phyloP scores from a whole-genome alignment of 2,113 vertebrate genomes.

The Xyliphius kryptos region DNA sequence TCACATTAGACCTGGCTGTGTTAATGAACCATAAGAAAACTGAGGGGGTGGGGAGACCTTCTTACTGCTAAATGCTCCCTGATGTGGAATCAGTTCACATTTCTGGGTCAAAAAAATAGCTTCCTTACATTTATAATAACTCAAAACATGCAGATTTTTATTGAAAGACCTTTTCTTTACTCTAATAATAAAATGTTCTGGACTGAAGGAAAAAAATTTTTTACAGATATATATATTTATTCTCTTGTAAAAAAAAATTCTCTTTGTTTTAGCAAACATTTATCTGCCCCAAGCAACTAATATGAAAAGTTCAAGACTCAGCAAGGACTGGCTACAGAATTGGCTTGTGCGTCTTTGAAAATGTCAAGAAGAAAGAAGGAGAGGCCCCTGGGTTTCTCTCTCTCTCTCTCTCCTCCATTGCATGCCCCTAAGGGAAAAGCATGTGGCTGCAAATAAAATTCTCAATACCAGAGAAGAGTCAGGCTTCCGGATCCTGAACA shows the following conservation, averaged over 20 bases:
- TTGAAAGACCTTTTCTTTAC: no score
- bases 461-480: slow-evolving; percentile 36
- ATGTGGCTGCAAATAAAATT: slow-evolving; percentile 44
- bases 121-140: no score
- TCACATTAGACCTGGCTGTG: slow-evolving; percentile 27
- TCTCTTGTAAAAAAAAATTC: no score
- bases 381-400: slow-evolving; percentile 11
- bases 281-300: background rate
- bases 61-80: slow-evolving; percentile 36
- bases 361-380: slow-evolving; percentile 18
- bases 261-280: slow-evolving; percentile 2
- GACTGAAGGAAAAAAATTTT: no score
- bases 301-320: background rate
- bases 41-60: slow-evolving; percentile 30
- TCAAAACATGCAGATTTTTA: no score
- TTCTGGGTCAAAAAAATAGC: no score
- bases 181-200: no score
- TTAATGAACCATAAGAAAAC: slow-evolving; percentile 42
- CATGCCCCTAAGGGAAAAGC: slow-evolving; percentile 29
- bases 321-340: slow-evolving; percentile 6
- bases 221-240: no score
- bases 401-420: slow-evolving; percentile 10
- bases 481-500: slow-evolving; percentile 28
- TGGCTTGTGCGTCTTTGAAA: slow-evolving; percentile 9
- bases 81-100: slow-evolving; percentile 34